Evolutionary conservation across 2,797 vertebrate species (phyloP).

Genomic region (Alfaro cultratus): DNA sequence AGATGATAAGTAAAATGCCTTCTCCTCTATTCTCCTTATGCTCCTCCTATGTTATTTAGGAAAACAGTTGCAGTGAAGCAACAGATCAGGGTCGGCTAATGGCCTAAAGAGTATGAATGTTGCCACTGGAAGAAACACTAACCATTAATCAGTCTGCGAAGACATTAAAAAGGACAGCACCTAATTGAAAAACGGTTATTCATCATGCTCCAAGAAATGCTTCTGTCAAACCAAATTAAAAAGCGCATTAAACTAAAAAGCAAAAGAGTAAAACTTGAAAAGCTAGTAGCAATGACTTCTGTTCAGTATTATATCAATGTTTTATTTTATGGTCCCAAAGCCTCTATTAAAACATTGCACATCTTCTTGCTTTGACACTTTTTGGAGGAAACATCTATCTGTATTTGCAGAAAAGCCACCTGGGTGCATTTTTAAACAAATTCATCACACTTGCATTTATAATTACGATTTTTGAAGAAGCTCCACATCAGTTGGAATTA

Average conservation of each 20-base stretch:
- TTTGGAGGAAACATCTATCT: constrained; percentile 41
- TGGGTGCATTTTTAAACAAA: constrained; percentile 43
- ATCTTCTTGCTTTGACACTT: constrained; percentile 36
- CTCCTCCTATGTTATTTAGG: constrained; percentile 73
- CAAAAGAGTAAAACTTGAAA: constrained; percentile 26
- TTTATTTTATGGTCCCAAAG: constrained; percentile 37
- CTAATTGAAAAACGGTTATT: constrained; percentile 48
- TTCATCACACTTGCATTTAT: constrained; percentile 46
- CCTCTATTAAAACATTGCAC: constrained; percentile 34
- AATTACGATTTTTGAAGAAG: constrained; percentile 45
- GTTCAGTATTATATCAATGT: constrained; percentile 17
- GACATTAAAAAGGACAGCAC: constrained; percentile 58
- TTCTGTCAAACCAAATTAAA: constrained; percentile 22
- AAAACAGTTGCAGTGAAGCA: constrained; percentile 63
- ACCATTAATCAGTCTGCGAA: constrained; percentile 62
- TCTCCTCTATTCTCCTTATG: constrained; percentile 59
- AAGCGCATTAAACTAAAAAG: constrained; percentile 35
- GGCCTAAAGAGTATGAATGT: constrained; percentile 65
- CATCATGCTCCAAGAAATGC: constrained; percentile 41
- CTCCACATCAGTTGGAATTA: constrained; percentile 36
- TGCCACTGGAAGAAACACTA: constrained; percentile 63
- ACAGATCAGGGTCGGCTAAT: constrained; percentile 65
- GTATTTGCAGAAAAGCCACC: constrained; percentile 32
- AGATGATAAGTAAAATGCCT: constrained; percentile 77
- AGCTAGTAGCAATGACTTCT: constrained; percentile 5